Evolutionary conservation across 2,888 invertebrate genomes (phyloP), one percentile per base, ranked within the genome.

Genomic region (Tenthredo amoena): DNA sequence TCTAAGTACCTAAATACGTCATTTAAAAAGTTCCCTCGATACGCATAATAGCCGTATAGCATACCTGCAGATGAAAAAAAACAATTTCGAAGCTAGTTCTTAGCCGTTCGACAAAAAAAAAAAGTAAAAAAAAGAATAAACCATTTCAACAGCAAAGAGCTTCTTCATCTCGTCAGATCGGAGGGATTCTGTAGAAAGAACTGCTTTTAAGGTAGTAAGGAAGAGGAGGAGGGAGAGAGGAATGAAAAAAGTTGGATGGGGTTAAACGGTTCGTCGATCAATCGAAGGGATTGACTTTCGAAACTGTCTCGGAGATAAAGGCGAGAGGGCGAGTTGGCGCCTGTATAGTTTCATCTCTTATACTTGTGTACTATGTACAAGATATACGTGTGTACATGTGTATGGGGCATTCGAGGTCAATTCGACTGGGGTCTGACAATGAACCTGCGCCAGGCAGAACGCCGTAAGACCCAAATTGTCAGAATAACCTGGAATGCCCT

Each of bases 191-290:
- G 81, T 31, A 68, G 4, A 31, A 68, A 34, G 34, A 34, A 68
- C 26, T 68, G 21, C 26, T 68, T n/a, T 71, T 43, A 40, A 43
- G 79, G 62, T 68, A 47, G 12, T 47, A 47, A 85, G 31, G 68
- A n/a, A 72, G 47, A 9, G 62, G 5, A 82, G 31, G 47, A 40
- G 58, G 9, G 58, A 31, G 68, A 68, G 18, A 68, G 18, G 34
- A 50, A 72, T 37, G 58, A 65, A 74, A 43, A 21, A 43, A 21
- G 77, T 71, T 55, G 31, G 83, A 31, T 5, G 83, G 37, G 34
- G 84, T 50, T 76, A 77, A 84, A 84, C 77, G 65, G 84, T 62
- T 76, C 84, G 76, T 84, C 84, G 58, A 84, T 84, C 84, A 84
- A 74, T 76, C 77, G 76, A 34, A 31, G 43, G 58, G 40, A 84